Conservation (phyloP, 2,797 vertebrate species). For the Cygnus olor region DNA sequence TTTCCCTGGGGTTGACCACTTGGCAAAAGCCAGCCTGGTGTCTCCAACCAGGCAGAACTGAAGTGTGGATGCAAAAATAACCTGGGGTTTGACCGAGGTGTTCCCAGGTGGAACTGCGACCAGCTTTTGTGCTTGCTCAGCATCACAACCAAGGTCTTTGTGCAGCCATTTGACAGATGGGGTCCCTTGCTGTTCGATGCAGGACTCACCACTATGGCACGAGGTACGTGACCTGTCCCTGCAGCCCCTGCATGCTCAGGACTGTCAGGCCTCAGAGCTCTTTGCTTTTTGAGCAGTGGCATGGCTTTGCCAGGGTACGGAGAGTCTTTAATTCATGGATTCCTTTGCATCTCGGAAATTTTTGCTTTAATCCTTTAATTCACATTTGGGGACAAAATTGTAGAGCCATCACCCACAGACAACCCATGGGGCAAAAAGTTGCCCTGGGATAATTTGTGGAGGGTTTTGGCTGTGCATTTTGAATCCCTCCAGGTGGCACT, state of each 20-base stretch:
- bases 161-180: background rate
- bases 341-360: background rate
- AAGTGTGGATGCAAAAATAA: slow-evolving; percentile 47
- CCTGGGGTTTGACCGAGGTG: slow-evolving; percentile 17
- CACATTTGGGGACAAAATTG: rapidly evolving
- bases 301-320: background rate
- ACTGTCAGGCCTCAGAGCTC: background rate
- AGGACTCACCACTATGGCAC: rapidly evolving
- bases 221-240: background rate
- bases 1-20: slow-evolving; percentile 35
- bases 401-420: rapidly evolving
- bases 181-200: background rate
- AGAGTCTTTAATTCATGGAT: background rate
- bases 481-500: slow-evolving; percentile 51
- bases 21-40: background rate
- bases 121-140: background rate
- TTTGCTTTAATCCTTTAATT: slow-evolving; percentile 16
- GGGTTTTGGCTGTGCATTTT: slow-evolving; percentile 19
- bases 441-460: background rate
- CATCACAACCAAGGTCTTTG: background rate
- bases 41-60: slow-evolving; percentile 38
- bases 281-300: background rate
- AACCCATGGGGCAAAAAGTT: background rate
- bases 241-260: background rate
- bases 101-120: slow-evolving; percentile 33